These are phyloP conservation scores for Epinotia ramella DNA, from an alignment of 2,888 invertebrate genomes.

Conservation along the genomic window DNA sequence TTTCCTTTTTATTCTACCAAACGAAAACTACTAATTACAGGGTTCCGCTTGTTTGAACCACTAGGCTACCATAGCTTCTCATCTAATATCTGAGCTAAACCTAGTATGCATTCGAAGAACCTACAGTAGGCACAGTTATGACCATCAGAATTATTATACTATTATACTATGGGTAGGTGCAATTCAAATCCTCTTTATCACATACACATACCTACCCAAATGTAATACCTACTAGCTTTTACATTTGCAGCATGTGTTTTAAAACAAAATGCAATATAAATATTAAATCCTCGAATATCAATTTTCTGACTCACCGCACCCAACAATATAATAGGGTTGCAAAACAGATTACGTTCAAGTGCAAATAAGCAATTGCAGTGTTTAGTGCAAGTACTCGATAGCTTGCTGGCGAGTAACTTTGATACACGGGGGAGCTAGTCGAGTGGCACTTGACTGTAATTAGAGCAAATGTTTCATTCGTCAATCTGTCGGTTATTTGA, in stretches of 20 bases:
- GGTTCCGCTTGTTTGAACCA: no score
- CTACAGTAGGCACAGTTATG: no score
- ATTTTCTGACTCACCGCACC: constrained; percentile 32
- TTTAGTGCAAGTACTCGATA: constrained; percentile 45
- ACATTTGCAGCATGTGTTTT: background rate
- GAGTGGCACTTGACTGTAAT: constrained; percentile 46
- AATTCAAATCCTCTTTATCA: background rate
- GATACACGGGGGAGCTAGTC: constrained; percentile 40
- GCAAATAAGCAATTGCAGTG: constrained; percentile 53
- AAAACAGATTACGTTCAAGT: constrained; percentile 48
- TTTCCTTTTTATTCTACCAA: no score
- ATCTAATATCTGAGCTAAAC: no score
- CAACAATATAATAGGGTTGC: constrained; percentile 30
- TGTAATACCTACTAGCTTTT: background rate
- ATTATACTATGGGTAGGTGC: background rate
- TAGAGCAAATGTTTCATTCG: constrained; percentile 49
- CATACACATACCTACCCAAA: background rate
- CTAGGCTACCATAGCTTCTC: no score
- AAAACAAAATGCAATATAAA: constrained; percentile 5
- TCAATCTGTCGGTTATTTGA: constrained; percentile 3
- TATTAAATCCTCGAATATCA: constrained; percentile 43
- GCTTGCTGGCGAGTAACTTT: constrained; percentile 14
- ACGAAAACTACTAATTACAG: no score
- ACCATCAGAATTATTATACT: no score
- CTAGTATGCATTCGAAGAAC: no score